phyloP scores from a whole-genome alignment of 2,888 invertebrate genomes.

The Athetis lepigone region DNA sequence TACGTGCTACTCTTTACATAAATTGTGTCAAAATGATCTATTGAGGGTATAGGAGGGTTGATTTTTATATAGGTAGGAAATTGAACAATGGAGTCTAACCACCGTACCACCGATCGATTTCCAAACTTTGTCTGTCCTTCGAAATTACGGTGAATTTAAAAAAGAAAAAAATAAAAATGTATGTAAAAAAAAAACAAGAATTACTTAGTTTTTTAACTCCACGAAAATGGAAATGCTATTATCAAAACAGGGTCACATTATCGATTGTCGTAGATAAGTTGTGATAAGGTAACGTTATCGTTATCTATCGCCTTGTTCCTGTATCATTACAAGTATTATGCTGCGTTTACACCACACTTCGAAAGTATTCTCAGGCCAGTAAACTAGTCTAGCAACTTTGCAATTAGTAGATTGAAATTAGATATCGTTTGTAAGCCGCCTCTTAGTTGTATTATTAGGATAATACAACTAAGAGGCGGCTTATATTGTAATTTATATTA shows the following conservation, averaged over 20 bases:
- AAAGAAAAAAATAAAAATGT: too few relatives aligned
- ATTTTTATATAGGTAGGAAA: too few relatives aligned
- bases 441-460: neutral
- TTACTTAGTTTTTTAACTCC: too few relatives aligned
- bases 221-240: slow-evolving; percentile 31
- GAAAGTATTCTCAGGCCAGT: slow-evolving; percentile 14
- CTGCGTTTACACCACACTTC: slow-evolving; percentile 59
- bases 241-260: slow-evolving; percentile 57
- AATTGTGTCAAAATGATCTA: too few relatives aligned
- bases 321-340: slow-evolving; percentile 52
- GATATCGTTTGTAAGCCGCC: slow-evolving; percentile 2
- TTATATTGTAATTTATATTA: slow-evolving; percentile 1
- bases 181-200: too few relatives aligned
- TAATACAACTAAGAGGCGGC: too few relatives aligned
- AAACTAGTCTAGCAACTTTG: slow-evolving; percentile 29
- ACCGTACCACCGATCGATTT: too few relatives aligned
- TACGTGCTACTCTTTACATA: too few relatives aligned
- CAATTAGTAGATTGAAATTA: slow-evolving; percentile 20
- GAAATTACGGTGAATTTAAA: too few relatives aligned
- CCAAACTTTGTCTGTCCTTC: too few relatives aligned
- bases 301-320: slow-evolving; percentile 46
- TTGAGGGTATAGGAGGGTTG: too few relatives aligned
- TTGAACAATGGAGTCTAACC: too few relatives aligned
- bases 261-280: slow-evolving; percentile 73
- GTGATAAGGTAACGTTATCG: slow-evolving; percentile 69